Evolutionary conservation across 2,113 vertebrate genomes (phyloP), one percentile per base, ranked within the genome.

Genomic region (Scomber scombrus): DNA sequence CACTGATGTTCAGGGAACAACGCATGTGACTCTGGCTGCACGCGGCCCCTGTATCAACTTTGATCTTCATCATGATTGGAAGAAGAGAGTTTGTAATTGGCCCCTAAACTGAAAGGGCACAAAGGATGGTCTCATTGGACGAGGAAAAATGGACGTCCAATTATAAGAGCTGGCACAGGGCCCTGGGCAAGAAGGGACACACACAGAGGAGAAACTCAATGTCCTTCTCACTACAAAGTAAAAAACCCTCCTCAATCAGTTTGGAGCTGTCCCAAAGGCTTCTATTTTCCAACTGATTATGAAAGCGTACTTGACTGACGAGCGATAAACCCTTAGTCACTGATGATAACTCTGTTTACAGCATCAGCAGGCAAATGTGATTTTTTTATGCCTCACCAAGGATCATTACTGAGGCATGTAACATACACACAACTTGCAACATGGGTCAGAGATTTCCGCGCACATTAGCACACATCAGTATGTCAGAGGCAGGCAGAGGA

Each of bases 11-110:
- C 71, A 51, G 45, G 29, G 18, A 79, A 63, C 78, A 23, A 60
- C 8, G 72, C 88, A 88, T 85, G 88, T 90, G 87, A 87, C 60
- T 78, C 6, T 0, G 47, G 60, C 63, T 51, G 51, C 89, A 82
- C 14, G 46, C 10, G 12, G 84, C 56, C 43, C 21, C 45, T 1
- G 51, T 62, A 43, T 75, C 68, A 57, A 43, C 89, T 90, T 87
- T 90, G 86, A 92, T 92, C 80, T 88, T 11, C 5, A 10, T 62
- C 65, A 0, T 67, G 74, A 87, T 71, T 81, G 87, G 76, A 71
- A 45, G 71, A 75, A 58, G 23, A 69, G 52, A 67, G 76, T 31
- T 57, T 13, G 26, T 80, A 89, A 91, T 85, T 84, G 76, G 85
- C 77, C 71, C 76, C 52, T 75, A 18, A 11, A 83, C 68, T 62